Conservation (phyloP, 2,113 vertebrate species). For the Isichthys henryi region DNA sequence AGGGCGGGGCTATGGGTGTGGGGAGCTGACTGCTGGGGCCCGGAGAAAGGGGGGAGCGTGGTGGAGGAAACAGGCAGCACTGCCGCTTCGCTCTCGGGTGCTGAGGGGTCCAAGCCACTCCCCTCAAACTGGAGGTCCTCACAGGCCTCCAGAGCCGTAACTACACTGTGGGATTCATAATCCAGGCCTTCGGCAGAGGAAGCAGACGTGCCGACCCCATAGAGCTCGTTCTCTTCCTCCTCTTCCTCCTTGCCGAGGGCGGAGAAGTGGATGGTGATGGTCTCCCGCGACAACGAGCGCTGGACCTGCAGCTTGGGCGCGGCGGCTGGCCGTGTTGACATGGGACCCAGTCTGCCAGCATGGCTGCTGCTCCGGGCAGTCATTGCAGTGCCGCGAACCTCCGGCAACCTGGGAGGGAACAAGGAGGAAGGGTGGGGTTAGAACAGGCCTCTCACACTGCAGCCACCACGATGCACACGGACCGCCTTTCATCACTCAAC, state of each 20-base stretch:
- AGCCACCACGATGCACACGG: background rate
- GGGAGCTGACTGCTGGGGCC: constrained; percentile 33
- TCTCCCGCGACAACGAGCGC: constrained; percentile 86
- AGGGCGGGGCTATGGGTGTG: constrained; percentile 60
- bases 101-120: constrained; percentile 45
- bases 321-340: constrained; percentile 67
- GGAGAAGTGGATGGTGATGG: constrained; percentile 97
- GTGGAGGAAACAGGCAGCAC: constrained; percentile 45
- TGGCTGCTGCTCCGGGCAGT: constrained; percentile 84
- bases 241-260: constrained; percentile 92
- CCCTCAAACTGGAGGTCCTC: constrained; percentile 76
- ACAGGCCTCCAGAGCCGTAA: constrained; percentile 79
- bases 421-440: constrained; percentile 22
- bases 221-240: constrained; percentile 86
- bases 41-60: constrained; percentile 43
- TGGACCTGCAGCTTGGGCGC: constrained; percentile 92
- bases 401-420: constrained; percentile 64
- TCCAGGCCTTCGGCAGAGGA: constrained; percentile 48
- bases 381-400: constrained; percentile 78
- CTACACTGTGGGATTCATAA: constrained; percentile 68
- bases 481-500: background rate
- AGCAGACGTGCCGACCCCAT: constrained; percentile 24
- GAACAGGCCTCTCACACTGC: background rate
- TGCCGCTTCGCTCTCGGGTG: constrained; percentile 49
- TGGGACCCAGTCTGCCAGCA: constrained; percentile 69